Conservation (phyloP, 2,888 invertebrate species). For the Leptinotarsa juncta region DNA sequence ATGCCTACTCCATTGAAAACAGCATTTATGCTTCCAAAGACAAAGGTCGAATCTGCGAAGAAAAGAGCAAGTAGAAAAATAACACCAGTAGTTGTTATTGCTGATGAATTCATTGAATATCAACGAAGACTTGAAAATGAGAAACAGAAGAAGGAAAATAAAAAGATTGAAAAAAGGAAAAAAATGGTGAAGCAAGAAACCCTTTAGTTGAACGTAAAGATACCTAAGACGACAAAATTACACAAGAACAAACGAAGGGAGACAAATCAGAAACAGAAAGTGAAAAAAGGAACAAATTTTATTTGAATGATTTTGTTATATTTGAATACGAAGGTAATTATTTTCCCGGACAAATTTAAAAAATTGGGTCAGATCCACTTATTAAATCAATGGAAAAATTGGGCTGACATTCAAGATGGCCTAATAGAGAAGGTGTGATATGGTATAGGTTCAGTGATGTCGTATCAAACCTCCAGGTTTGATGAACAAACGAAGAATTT, state of each 20-base stretch:
- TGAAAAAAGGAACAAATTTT: too few species aligned
- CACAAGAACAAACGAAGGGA: conserved; percentile 4
- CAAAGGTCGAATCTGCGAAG: conserved; percentile 15
- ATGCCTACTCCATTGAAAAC: conserved; percentile 22
- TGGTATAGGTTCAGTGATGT: conserved; percentile 22
- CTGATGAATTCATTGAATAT: conserved; percentile 22
- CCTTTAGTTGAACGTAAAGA: background rate
- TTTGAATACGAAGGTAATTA: conserved; percentile 10
- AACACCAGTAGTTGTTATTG: conserved; percentile 18
- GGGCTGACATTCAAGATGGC: background rate
- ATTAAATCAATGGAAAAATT: conserved; percentile 15
- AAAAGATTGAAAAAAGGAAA: conserved; percentile 12
- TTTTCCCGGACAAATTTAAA: conserved; percentile 17
- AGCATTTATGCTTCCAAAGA: background rate
- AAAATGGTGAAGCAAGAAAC: background rate
- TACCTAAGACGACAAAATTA: conserved; percentile 12
- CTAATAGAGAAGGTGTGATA: conserved; percentile 16
- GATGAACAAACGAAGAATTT: conserved; percentile 19
- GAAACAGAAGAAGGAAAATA: background rate
- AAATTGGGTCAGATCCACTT: too few species aligned
- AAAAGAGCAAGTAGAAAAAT: conserved; percentile 20
- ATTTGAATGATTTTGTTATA: conserved; percentile 3
- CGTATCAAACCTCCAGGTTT: conserved; percentile 15
- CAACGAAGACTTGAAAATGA: conserved; percentile 14
- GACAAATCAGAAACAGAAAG: too few species aligned